Percentiles rank a stretch among this genome's conserved stretches.
Evolutionary conservation across 2,113 vertebrate species (phyloP).

Genomic region (Ranitomeya variabilis): DNA sequence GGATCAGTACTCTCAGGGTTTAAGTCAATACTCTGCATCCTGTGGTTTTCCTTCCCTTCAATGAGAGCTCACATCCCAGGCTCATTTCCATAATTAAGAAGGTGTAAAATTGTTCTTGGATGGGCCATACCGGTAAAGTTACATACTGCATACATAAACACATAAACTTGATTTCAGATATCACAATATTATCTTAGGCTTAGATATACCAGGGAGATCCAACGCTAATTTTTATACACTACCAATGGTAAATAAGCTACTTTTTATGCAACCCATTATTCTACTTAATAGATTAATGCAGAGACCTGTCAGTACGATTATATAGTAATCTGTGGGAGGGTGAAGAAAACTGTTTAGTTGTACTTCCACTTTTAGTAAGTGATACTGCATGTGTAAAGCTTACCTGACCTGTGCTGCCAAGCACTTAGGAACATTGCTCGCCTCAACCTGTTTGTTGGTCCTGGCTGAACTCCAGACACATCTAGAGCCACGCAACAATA

Average conservation of each 20-base stretch:
- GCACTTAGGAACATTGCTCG: slow-evolving; percentile 40
- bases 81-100: slow-evolving; percentile 1
- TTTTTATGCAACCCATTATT: not conserved
- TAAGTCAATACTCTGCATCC: slow-evolving; percentile 25
- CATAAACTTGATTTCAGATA: not conserved
- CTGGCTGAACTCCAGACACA: slow-evolving; percentile 35
- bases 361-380: slow-evolving; percentile 33
- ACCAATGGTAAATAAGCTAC: not conserved
- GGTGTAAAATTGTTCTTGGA: not conserved
- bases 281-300: not conserved
- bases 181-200: not conserved
- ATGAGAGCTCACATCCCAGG: not conserved
- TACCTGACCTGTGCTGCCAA: slow-evolving; percentile 34
- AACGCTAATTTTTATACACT: not conserved
- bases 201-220: not conserved
- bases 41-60: slow-evolving; percentile 24
- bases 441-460: slow-evolving; percentile 42
- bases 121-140: not conserved
- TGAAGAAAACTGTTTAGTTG: not conserved
- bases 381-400: slow-evolving; percentile 41
- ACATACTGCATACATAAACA: not conserved
- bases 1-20: slow-evolving; percentile 13
- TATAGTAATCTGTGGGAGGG: not conserved
- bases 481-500: slow-evolving; percentile 39
- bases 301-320: not conserved